Conservation (phyloP, 2,888 invertebrate species). For the Dolichopus griseipennis region DNA sequence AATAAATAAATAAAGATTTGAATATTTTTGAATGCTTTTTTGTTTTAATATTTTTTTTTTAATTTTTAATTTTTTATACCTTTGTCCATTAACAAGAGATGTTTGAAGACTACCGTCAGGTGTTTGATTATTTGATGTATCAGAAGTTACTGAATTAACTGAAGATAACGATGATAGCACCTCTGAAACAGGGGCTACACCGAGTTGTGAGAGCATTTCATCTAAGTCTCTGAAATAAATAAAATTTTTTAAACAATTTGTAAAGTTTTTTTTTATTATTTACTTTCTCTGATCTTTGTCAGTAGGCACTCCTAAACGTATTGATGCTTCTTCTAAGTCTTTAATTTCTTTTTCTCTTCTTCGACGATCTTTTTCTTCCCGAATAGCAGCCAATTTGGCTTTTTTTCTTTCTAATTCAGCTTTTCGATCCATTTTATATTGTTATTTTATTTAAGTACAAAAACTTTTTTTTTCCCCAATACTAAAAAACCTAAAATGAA, state of each 20-base stretch:
- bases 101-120: slow-evolving; percentile 73
- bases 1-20: too few relatives aligned
- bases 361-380: slow-evolving; percentile 82
- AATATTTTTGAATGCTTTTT: too few relatives aligned
- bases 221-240: slow-evolving; percentile 56
- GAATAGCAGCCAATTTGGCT: slow-evolving; percentile 78
- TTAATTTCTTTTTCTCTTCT: slow-evolving; percentile 78
- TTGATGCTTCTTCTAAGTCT: slow-evolving; percentile 67
- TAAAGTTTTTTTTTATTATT: slow-evolving; percentile 17
- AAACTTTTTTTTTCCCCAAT: too few relatives aligned
- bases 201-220: slow-evolving; percentile 76
- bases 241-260: background rate
- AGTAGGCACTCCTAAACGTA: slow-evolving; percentile 35
- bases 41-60: too few relatives aligned
- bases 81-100: slow-evolving; percentile 36
- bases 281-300: slow-evolving; percentile 43
- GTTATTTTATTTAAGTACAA: background rate
- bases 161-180: slow-evolving; percentile 75
- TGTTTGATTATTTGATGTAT: slow-evolving; percentile 66
- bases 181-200: slow-evolving; percentile 80
- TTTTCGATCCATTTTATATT: slow-evolving; percentile 58
- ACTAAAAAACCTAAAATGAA: too few relatives aligned
- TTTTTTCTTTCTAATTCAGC: slow-evolving; percentile 90
- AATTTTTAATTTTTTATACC: slow-evolving; percentile 30
- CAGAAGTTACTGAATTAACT: slow-evolving; percentile 70